These are phyloP conservation scores for human DNA, from an alignment of 2,113 vertebrate genomes.

Conservation along the genomic window GRCh38 chr13:56501001-56501500, in stretches of 20 bases:
- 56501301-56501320: not conserved
- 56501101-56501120: rapidly evolving
- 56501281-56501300: not conserved
- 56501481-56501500: not conserved
- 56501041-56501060: not conserved
- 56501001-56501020: not conserved
- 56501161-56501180: not conserved
- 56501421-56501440: not conserved
- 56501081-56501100: not conserved
- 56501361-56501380: not conserved
- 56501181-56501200: not conserved
- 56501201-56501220: not conserved
- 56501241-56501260: not conserved
- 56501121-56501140: not conserved
- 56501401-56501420: not conserved
- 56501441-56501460: not conserved
- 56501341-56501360: not conserved
- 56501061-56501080: not conserved
- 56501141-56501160: not conserved
- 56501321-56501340: not conserved
- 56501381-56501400: not conserved
- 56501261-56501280: rapidly evolving
- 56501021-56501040: not conserved
- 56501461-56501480: not conserved
- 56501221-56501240: not conserved